Conservation (phyloP, 2,113 vertebrate genomes). For the Diphyllodes magnificus region DNA sequence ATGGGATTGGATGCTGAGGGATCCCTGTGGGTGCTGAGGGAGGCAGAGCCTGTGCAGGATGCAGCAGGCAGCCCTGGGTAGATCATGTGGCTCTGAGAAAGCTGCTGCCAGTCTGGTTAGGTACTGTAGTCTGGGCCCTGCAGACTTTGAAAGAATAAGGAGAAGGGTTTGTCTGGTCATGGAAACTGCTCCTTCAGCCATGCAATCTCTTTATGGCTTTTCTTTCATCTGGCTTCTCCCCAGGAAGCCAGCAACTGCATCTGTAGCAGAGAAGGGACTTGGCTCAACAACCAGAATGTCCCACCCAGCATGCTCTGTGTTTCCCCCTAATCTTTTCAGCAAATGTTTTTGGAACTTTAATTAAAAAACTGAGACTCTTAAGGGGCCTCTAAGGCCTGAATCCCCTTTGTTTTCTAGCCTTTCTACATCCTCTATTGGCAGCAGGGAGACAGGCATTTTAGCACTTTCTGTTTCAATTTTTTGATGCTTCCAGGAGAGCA, state of each 20-base stretch:
- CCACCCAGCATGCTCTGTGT: background rate
- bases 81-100: background rate
- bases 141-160: background rate
- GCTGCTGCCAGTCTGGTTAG: background rate
- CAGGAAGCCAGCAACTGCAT: background rate
- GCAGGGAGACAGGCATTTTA: background rate
- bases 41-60: background rate
- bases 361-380: background rate
- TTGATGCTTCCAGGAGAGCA: background rate
- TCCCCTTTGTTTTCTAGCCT: background rate
- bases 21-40: background rate
- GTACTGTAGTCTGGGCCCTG: background rate
- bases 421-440: background rate
- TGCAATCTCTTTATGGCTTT: background rate
- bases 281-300: background rate
- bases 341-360: background rate
- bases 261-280: background rate
- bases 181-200: background rate
- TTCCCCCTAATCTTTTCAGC: background rate
- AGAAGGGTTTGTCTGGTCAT: conserved; percentile 12
- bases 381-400: background rate
- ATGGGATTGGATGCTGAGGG: background rate
- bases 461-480: background rate
- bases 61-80: background rate
- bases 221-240: background rate